These are phyloP conservation scores for Pavo muticus DNA, from an alignment of 2,113 vertebrate species.

Conservation along the genomic window DNA sequence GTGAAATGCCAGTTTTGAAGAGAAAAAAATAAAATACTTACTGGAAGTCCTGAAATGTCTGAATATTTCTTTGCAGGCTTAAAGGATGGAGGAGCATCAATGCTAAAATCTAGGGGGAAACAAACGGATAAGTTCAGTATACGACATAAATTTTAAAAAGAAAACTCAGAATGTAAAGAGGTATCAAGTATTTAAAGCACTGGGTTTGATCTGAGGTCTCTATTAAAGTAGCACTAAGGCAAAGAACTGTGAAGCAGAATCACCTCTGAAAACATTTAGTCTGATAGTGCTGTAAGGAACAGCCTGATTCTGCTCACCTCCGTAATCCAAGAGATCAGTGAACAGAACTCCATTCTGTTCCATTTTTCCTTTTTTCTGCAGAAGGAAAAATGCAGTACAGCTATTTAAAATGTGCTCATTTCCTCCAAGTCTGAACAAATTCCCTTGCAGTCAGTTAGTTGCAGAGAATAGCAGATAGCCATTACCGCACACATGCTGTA, in stretches of 20 bases:
- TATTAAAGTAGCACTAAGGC: not conserved
- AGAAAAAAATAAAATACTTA: slow-evolving; percentile 76
- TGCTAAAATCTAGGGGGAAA: slow-evolving; percentile 87
- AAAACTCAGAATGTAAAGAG: not conserved
- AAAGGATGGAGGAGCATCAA: slow-evolving; percentile 94
- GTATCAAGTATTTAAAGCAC: not conserved
- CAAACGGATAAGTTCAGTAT: not conserved
- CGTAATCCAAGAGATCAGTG: not conserved
- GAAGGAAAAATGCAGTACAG: not conserved
- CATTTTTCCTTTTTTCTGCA: not conserved
- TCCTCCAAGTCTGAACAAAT: not conserved
- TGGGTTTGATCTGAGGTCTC: not conserved
- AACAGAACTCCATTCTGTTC: not conserved
- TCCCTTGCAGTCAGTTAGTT: not conserved
- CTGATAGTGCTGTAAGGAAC: not conserved
- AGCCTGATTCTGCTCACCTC: not conserved
- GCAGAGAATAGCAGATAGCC: slow-evolving; percentile 4
- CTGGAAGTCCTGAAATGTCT: slow-evolving; percentile 95
- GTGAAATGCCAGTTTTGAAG: not conserved
- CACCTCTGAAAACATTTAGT: slow-evolving; percentile 1
- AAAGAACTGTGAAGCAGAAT: not conserved
- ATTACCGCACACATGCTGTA: not conserved
- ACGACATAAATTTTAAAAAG: not conserved
- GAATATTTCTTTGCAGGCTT: slow-evolving; percentile 98
- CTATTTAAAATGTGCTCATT: not conserved